These are phyloP conservation scores for Himalopsyche anomala DNA, from an alignment of 2,888 invertebrate species.

Conservation along the genomic window DNA sequence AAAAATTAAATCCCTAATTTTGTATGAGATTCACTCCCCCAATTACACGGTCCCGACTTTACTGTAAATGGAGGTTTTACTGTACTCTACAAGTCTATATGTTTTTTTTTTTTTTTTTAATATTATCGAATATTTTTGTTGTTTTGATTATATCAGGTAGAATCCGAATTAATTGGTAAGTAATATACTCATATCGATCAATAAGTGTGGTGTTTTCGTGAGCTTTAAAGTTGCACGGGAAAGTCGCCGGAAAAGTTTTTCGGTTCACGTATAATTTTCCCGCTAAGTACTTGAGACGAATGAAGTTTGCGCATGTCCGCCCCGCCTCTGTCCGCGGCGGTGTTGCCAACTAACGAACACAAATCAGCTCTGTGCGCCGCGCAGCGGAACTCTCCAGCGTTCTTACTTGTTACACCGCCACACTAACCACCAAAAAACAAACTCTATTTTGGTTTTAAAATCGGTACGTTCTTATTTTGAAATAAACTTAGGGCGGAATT, in stretches of 20 bases:
- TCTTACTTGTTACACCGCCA: slow-evolving; percentile 46
- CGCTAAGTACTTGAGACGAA: not conserved
- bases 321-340: slow-evolving; percentile 47
- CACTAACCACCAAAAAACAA: slow-evolving; percentile 36
- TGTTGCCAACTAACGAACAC: slow-evolving; percentile 52
- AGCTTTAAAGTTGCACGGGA: not conserved
- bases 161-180: too few relatives aligned
- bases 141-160: too few relatives aligned
- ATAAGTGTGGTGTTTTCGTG: too few relatives aligned
- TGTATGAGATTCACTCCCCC: too few relatives aligned
- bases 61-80: too few relatives aligned
- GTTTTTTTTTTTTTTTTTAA: too few relatives aligned
- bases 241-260: not conserved
- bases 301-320: slow-evolving; percentile 52
- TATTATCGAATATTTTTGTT: too few relatives aligned
- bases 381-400: slow-evolving; percentile 50
- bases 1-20: too few relatives aligned
- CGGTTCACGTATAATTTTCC: not conserved
- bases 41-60: too few relatives aligned
- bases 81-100: too few relatives aligned
- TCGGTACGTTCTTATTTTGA: not conserved
- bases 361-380: slow-evolving; percentile 55
- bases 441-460: slow-evolving; percentile 16
- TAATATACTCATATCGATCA: too few relatives aligned
- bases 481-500: slow-evolving; percentile 11